phyloP scores from a whole-genome alignment of 2,113 vertebrate genomes.

The Scolopax mira region DNA sequence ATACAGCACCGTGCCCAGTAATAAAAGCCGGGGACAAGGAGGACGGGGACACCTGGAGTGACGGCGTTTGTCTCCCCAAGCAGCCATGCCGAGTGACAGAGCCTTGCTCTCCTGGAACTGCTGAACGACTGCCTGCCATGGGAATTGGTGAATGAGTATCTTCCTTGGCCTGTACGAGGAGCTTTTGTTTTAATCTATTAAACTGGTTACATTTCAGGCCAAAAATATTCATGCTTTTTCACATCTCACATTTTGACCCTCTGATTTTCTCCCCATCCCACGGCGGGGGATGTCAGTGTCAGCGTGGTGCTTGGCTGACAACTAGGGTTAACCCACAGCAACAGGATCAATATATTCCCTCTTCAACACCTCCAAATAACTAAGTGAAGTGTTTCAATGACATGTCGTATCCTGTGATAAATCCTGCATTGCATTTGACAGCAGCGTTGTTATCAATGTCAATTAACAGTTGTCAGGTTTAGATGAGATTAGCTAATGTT shows the following conservation, averaged over 20 bases:
- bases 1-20: neutral
- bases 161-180: neutral
- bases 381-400: neutral
- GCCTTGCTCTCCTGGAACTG: neutral
- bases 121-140: neutral
- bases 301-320: neutral
- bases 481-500: neutral
- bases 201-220: neutral
- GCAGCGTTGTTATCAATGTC: neutral
- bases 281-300: rapidly evolving
- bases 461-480: neutral
- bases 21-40: neutral
- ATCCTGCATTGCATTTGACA: neutral
- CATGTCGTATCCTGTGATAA: neutral
- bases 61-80: neutral
- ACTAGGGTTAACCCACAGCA: neutral
- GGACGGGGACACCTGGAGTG: rapidly evolving
- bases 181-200: neutral
- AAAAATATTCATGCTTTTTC: no score
- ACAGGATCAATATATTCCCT: neutral
- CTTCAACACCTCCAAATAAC: neutral
- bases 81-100: rapidly evolving
- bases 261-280: neutral
- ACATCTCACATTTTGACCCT: neutral
- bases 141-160: neutral